Evolutionary conservation across 2,113 vertebrate genomes (phyloP), one percentile per base, ranked within the genome.

Genomic region (Oryzias javanicus): DNA sequence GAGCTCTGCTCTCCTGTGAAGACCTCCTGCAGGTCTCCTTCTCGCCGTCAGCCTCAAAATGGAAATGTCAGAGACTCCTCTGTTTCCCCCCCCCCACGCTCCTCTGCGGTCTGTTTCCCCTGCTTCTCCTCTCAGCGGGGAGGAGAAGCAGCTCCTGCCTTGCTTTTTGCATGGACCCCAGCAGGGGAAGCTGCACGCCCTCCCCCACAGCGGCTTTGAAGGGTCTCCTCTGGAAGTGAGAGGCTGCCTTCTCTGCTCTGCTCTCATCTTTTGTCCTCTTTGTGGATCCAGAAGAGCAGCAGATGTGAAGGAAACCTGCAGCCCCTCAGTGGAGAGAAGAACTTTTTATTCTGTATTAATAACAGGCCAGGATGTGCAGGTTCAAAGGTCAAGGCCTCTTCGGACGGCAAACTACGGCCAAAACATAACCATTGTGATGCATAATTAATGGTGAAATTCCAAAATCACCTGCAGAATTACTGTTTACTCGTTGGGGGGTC

Each of bases 1-100:
- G 72, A 78, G 72, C 57, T 20, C 67, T 61, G 41, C 53, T 41
- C 65, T 74, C 74, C 55, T 61, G 78, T 55, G 74, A 78, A 60
- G 76, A 83, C 81, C 77, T 82, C 84, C 84, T 78, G 79, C 80
- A 52, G 81, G 41, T 27, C 7, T 40, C 49, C 62, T 41, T 56
- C 72, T 66, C 67, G 56, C 84, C 86, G 85, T 86, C 84, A 85
- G 82, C 22, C 70, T 64, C 62, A 62, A 44, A 79, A 72, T 77
- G 76, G 75, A 83, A 83, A 85, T 83, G 74, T 55, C 79, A 69
- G 48, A 46, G 54, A 69, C 67, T 60, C 54, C 46, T 66, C 63
- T 5, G 59, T 53, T 51, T 49, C 71, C 61, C 42, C 18, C 1
- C 16, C 48, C 25, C 49, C 44, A 15, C 46, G 51, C 41, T 71